These are phyloP conservation scores for Alethe castanea DNA, from an alignment of 2,113 vertebrate genomes.

Conservation along the genomic window DNA sequence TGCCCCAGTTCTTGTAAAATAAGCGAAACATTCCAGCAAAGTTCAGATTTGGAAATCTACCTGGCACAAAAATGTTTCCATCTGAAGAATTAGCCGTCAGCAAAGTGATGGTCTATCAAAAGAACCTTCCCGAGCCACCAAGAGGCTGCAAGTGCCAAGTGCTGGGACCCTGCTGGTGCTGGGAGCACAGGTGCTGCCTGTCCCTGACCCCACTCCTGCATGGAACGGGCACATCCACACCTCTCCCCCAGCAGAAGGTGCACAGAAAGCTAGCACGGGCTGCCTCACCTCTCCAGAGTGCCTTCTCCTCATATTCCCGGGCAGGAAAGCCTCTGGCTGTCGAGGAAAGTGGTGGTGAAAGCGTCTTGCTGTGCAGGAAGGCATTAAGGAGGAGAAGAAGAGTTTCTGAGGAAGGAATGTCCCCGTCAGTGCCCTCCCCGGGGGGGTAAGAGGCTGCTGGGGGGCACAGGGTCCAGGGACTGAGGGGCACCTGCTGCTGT, in stretches of 20 bases:
- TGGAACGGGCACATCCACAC: background rate
- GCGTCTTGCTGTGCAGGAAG: background rate
- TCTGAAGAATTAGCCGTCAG: background rate
- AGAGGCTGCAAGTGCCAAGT: background rate
- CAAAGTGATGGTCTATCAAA: background rate
- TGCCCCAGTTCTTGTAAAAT: background rate
- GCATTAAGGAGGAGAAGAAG: background rate
- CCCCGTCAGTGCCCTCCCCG: background rate
- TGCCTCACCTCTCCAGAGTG: background rate
- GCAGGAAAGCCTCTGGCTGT: background rate
- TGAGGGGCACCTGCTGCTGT: background rate
- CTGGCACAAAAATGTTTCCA: background rate
- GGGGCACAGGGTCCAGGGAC: background rate
- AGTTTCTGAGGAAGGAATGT: background rate
- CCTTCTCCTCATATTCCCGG: background rate
- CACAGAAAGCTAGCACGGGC: rapidly evolving
- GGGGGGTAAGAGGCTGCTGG: background rate
- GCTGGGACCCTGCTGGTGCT: background rate
- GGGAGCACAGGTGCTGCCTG: rapidly evolving
- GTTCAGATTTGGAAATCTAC: background rate
- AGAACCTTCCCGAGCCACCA: rapidly evolving
- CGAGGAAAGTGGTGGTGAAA: background rate
- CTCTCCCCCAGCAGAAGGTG: background rate
- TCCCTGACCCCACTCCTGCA: background rate
- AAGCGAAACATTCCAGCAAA: background rate